Evolutionary conservation across 2,113 vertebrate species (phyloP).

Genomic region (Athene cunicularia): DNA sequence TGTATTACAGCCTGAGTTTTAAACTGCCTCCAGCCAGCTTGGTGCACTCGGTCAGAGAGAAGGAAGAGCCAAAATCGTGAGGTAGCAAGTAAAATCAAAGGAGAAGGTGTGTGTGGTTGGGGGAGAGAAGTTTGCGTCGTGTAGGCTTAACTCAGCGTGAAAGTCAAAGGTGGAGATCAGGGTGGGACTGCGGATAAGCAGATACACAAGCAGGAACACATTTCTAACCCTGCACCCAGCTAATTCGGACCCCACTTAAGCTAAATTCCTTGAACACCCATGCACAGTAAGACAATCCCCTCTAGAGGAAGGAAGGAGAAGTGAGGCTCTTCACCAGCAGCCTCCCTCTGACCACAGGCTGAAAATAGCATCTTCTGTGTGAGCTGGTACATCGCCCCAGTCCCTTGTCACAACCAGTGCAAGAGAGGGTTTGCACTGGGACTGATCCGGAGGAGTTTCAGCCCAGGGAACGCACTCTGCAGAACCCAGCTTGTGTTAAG

Average conservation of each 20-base stretch:
- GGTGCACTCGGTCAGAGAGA: too few species aligned
- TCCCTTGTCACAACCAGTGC: background rate
- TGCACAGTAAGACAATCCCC: background rate
- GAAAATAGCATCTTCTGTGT: fast-evolving
- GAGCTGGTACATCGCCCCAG: background rate
- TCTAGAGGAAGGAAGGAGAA: constrained; percentile 17
- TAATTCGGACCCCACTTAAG: fast-evolving
- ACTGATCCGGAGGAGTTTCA: background rate
- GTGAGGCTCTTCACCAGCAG: background rate
- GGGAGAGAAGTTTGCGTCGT: fast-evolving
- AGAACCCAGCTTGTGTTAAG: background rate
- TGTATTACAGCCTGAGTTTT: background rate
- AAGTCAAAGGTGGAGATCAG: background rate
- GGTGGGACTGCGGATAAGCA: background rate
- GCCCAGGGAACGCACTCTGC: background rate
- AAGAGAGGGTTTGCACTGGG: background rate
- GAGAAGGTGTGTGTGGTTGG: fast-evolving
- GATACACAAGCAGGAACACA: background rate
- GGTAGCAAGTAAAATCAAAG: background rate
- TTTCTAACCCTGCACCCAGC: background rate
- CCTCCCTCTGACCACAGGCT: background rate
- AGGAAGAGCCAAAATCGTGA: background rate
- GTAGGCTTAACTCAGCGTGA: fast-evolving
- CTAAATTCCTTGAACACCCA: background rate
- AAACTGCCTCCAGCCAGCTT: background rate